Evolutionary conservation across 2,888 invertebrate species (phyloP).

Genomic region (Noctua pronuba): DNA sequence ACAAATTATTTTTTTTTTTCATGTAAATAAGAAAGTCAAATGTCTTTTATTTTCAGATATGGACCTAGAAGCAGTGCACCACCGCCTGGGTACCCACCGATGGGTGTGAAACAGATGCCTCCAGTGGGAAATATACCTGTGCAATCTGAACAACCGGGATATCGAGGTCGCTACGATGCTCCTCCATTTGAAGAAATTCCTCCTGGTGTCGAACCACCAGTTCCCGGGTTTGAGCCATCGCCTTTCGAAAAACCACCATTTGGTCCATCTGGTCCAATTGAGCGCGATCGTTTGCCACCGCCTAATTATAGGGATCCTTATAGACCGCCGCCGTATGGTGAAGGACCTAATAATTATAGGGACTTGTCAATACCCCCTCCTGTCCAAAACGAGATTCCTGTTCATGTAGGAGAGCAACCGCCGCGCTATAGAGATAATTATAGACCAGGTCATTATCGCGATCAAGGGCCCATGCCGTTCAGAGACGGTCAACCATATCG

Average conservation of each 20-base stretch:
- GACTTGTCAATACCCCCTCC: conserved; percentile 77
- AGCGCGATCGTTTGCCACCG: conserved; percentile 84
- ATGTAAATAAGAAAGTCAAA: conserved; percentile 23
- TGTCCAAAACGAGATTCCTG: conserved; percentile 82
- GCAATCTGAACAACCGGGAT: conserved; percentile 81
- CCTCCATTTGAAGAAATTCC: conserved; percentile 90
- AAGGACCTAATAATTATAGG: conserved; percentile 80
- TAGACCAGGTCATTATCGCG: conserved; percentile 83
- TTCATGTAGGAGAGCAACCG: conserved; percentile 82
- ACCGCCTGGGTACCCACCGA: conserved; percentile 80
- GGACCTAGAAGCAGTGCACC: conserved; percentile 82
- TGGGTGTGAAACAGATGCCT: conserved; percentile 82
- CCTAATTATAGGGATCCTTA: conserved; percentile 83
- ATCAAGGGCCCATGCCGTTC: conserved; percentile 82
- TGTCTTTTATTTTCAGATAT: conserved; percentile 83
- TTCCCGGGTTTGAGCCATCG: conserved; percentile 91
- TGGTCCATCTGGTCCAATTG: conserved; percentile 79
- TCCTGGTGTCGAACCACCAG: conserved; percentile 91
- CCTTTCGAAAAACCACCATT: conserved; percentile 88
- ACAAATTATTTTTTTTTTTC: not conserved
- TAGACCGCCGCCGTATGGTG: conserved; percentile 80
- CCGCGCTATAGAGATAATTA: conserved; percentile 85
- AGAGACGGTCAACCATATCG: conserved; percentile 81
- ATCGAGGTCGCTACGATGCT: conserved; percentile 84
- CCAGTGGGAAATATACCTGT: conserved; percentile 77